Evolutionary conservation across 2,113 vertebrate species (phyloP), one percentile per base, ranked within the genome.

Genomic region (Fukomys damarensis): DNA sequence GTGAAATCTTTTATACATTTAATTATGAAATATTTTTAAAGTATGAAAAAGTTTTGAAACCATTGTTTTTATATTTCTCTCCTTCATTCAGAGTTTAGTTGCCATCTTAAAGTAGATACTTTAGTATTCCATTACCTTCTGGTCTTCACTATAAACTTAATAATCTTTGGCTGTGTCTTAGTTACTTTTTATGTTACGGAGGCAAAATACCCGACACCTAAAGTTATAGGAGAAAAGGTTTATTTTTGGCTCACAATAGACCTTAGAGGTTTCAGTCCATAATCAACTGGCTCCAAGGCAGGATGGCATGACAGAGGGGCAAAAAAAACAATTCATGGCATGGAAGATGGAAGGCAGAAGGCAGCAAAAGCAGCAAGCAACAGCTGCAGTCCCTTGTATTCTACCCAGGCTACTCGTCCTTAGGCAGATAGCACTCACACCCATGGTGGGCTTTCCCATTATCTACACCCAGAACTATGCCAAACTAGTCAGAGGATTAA

Each of bases 1-100:
- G n/a, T n/a, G n/a, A 66, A 89, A 54, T 89, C 8, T 79, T 85
- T 76, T 66, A 68, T 35, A 70, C 77, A 61, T 94, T 87, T 94
- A 87, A 82, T 83, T 74, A 66, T 83, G 63, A 94, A 74, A 74
- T 41, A 74, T 26, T 43, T 92, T n/a, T 7, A 4, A 81, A 74
- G 9, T 84, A 38, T 59, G 17, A 38, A 88, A 93, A 81, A 82
- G n/a, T 56, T 16, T 22, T 68, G 65, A 66, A 72, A 82, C 20
- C 30, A 17, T 68, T 79, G 41, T 79, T 93, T 93, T 30, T 72
- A 24, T 26, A 30, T 56, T 20, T 52, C 24, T 58, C 5, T 54
- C 35, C 41, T 96, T 41, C 30, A 49, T 86, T 76, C 20, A 41
- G 59, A 79, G 41, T 54, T 89, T 61, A 59, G 17, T 79, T 79